Conservation (phyloP, 1,140 invertebrate genomes). For the Habropoda laboriosa region DNA sequence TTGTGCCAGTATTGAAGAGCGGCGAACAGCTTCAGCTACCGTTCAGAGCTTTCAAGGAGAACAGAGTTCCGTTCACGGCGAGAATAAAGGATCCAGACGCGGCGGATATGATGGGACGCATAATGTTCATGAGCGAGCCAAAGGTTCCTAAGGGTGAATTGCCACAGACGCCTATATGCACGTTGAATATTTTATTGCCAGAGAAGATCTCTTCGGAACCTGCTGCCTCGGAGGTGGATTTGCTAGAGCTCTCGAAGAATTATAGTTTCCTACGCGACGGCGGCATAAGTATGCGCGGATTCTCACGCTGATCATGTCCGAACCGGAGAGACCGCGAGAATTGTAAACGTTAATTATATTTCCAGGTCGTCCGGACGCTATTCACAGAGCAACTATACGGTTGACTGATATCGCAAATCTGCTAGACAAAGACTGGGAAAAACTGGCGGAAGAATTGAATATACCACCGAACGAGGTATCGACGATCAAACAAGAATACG, state of each 20-base stretch:
- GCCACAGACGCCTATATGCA: constrained; percentile 94
- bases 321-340: not conserved
- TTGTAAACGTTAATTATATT: constrained; percentile 28
- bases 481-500: constrained; percentile 92
- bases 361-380: constrained; percentile 85
- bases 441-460: constrained; percentile 91
- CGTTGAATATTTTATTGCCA: constrained; percentile 93
- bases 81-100: constrained; percentile 92
- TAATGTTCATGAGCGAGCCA: constrained; percentile 97
- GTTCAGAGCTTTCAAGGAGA: constrained; percentile 97
- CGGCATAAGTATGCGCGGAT: constrained; percentile 80
- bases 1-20: constrained; percentile 96
- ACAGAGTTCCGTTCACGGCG: constrained; percentile 94
- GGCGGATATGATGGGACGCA: constrained; percentile 86
- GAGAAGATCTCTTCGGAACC: constrained; percentile 87
- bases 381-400: constrained; percentile 90
- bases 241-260: constrained; percentile 86
- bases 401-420: constrained; percentile 96
- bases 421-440: constrained; percentile 95
- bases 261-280: constrained; percentile 85
- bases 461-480: constrained; percentile 93
- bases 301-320: not conserved
- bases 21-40: constrained; percentile 94
- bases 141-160: constrained; percentile 92
- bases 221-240: constrained; percentile 87